These are phyloP conservation scores for Zeus faber DNA, from an alignment of 2,113 vertebrate genomes.

Conservation along the genomic window DNA sequence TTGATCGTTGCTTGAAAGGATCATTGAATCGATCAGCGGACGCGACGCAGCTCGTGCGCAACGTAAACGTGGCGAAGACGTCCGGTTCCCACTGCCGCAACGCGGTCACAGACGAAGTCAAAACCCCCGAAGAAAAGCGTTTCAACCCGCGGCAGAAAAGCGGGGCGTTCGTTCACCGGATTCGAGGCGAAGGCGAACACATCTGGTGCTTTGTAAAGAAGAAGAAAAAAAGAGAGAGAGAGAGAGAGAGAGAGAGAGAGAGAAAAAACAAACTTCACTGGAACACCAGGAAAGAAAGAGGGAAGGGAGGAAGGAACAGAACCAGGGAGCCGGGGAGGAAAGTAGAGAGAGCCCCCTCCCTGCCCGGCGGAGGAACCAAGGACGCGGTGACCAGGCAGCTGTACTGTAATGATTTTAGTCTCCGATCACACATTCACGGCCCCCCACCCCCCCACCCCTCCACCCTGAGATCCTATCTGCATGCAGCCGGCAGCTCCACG, in stretches of 20 bases:
- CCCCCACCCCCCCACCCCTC: constrained; percentile 55
- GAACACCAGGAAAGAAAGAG: too few relatives aligned
- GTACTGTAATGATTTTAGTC: constrained; percentile 75
- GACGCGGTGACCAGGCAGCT: constrained; percentile 72
- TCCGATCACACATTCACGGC: constrained; percentile 68
- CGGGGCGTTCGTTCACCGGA: too few relatives aligned
- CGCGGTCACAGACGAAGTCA: too few relatives aligned
- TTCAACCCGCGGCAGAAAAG: too few relatives aligned
- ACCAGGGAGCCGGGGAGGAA: constrained; percentile 23
- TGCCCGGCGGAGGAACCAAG: constrained; percentile 68
- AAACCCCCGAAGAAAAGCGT: too few relatives aligned
- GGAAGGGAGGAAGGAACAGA: background rate
- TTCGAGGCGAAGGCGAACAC: too few relatives aligned
- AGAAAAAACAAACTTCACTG: background rate
- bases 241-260: background rate
- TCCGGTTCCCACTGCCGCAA: too few relatives aligned
- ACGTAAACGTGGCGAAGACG: too few relatives aligned
- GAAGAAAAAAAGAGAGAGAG: background rate
- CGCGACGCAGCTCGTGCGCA: too few relatives aligned
- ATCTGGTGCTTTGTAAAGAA: too few relatives aligned
- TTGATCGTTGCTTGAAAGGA: too few relatives aligned
- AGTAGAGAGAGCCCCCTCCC: constrained; percentile 33
- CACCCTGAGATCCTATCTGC: constrained; percentile 69
- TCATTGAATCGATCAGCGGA: too few relatives aligned
- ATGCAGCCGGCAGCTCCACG: constrained; percentile 44